A percentile compares a stretch with the other conserved stretches of the same genome.
phyloP scores from a whole-genome alignment of 2,113 vertebrate species.

The Siphamia tubifer region DNA sequence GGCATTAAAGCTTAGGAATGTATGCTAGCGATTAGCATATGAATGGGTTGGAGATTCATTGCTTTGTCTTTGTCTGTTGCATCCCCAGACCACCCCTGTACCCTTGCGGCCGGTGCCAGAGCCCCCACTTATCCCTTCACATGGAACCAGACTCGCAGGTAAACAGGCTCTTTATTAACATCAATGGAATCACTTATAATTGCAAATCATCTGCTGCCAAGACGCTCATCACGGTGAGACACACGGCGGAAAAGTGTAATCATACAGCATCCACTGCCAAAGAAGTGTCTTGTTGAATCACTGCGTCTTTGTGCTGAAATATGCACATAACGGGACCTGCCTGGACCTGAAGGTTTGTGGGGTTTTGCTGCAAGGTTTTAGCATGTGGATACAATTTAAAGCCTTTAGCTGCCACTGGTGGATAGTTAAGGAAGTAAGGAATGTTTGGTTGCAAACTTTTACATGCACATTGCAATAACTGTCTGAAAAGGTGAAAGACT shows the following conservation, averaged over 20 bases:
- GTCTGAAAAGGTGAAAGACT: too few species aligned
- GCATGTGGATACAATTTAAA: not conserved
- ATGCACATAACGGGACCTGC: constrained; percentile 6
- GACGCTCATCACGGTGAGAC: not conserved
- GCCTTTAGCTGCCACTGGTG: constrained; percentile 23
- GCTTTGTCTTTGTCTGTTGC: not conserved
- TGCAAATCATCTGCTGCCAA: not conserved
- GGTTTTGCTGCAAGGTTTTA: not conserved
- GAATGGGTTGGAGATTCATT: too few species aligned
- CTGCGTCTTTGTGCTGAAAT: not conserved
- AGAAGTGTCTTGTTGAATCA: not conserved
- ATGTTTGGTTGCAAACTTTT: not conserved
- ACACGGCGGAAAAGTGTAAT: not conserved
- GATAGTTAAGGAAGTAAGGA: not conserved
- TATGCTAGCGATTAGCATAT: too few species aligned
- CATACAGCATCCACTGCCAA: constrained; percentile 9
- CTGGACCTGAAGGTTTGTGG: constrained; percentile 11
- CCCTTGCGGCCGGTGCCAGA: constrained; percentile 50
- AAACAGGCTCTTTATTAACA: not conserved
- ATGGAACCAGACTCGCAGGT: constrained; percentile 45
- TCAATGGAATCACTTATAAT: not conserved
- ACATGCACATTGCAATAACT: not conserved
- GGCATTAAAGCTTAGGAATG: too few species aligned
- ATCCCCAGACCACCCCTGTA: constrained; percentile 44
- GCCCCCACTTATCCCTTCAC: constrained; percentile 50